Base-by-base conservation (phyloP, 2,888 invertebrate genomes). In the Julus scanicus region DNA sequence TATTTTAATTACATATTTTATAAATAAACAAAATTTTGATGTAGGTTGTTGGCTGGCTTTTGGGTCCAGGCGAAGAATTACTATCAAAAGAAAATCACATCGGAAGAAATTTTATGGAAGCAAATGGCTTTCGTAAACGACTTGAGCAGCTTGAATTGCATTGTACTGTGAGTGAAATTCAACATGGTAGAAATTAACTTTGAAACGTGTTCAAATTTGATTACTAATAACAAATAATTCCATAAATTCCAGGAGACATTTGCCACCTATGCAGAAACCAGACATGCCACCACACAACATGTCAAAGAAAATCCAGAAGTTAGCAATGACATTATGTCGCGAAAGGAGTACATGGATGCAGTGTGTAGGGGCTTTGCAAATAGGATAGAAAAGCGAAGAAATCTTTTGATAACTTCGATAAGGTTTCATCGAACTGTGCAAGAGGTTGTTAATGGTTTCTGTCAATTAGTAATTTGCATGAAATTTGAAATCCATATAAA, bases 321-420 rank as follows among this genome's bases (percentile, higher is more conserved):
- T 86, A 94, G 94, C 84, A 94, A 94, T 91, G 95, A 96, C 92
- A 92, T 96, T 86, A 93, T 94, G 89, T 95, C 95, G 0, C 95
- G 96, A 91, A 93, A 95, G 89, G 96, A 96, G 91, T 96, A 96
- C 91, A 96, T 96, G 95, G 95, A 96, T 92, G 96, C 95, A 89
- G 95, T 96, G 0, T 96, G 95, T 90, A 94, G 95, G 89, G 95
- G 95, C 91, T 96, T 96, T 91, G 96, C 96, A 0, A 94, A 94
- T 49, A 93, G 96, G 17, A 93, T 96, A 88, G 96, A 96, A 91
- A 93, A 95, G 80, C 92, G 96, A 80, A 93, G 96, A 89, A 96
- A 95, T 91, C 94, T 96, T 84, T 92, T 96, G 63, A 95, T 95
- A 89, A 95, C 95, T 17, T 96, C 96, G 15, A 93, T 95, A 90